phyloP scores from a whole-genome alignment of 2,113 vertebrate genomes.

The Pseudorasbora parva region DNA sequence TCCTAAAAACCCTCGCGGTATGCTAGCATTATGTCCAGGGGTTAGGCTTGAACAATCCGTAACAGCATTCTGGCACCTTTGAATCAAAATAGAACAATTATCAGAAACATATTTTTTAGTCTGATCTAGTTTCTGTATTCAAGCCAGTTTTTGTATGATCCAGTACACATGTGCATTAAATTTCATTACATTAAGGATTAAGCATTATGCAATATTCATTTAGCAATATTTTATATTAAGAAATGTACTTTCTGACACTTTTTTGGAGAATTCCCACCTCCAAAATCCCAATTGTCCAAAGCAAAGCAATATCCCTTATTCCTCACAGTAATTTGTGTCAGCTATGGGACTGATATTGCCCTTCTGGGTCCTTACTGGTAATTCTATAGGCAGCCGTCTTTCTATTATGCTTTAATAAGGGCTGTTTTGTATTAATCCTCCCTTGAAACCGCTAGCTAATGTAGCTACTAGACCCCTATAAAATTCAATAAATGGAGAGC shows the following conservation, averaged over 20 bases:
- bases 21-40: constrained; percentile 44
- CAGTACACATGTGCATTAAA: no score
- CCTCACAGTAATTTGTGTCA: constrained; percentile 71
- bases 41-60: background rate
- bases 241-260: background rate
- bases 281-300: constrained; percentile 45
- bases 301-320: constrained; percentile 58
- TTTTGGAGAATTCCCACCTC: background rate
- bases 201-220: background rate
- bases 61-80: background rate
- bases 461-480: constrained; percentile 79
- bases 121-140: background rate
- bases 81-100: background rate
- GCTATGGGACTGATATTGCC: constrained; percentile 67
- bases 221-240: background rate
- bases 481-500: constrained; percentile 74
- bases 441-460: constrained; percentile 78
- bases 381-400: constrained; percentile 71
- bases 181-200: background rate
- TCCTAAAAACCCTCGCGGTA: constrained; percentile 64
- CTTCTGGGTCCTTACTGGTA: constrained; percentile 70
- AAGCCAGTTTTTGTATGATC: background rate
- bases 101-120: background rate
- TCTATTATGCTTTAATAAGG: constrained; percentile 79
- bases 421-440: constrained; percentile 79